Evolutionary conservation across 2,113 vertebrate genomes (phyloP), one percentile per base, ranked within the genome.

Genomic region (Sturnus vulgaris): DNA sequence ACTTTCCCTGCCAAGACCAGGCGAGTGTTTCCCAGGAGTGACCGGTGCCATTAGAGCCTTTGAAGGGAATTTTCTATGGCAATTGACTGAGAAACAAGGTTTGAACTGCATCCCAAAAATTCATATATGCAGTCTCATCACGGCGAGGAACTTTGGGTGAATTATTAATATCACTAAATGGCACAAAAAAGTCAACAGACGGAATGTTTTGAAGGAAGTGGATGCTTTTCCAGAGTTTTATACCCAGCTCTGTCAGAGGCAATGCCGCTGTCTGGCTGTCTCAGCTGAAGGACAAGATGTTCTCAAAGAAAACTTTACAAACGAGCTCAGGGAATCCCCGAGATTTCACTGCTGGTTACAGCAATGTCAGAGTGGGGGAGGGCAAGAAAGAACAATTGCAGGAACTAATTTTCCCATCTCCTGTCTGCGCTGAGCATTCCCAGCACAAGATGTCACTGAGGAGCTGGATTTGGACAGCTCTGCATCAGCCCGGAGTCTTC

Each of bases 401-500:
- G 37, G 20, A 44, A 44, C 25, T 56, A 0, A n/a, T 65, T 61
- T 69, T 77, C 25, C 40, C 25, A 33, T 27, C 10, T 13, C 52
- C n/a, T 55, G 65, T 64, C 64, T 82, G 89, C 31, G 10, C 68
- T 73, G 79, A 90, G 82, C 55, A 50, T 46, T 59, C 49, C 39
- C 18, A 63, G 71, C 96, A 81, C 76, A 13, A 88, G 91, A 37
- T 88, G 90, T 83, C 95, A 63, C 46, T 49, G 71, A 59, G 86
- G 76, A 77, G 77, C 72, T 9, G 81, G 28, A 40, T 56, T 73
- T 31, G 52, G 55, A 72, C 50, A 40, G 37, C 19, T 16, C 55
- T 15, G 24, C 16, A 8, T 14, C 24, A 30, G 52, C 27, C 40
- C 2, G 3, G 23, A 23, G 35, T 4, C 60, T 27, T 22, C 63